Base-by-base conservation (phyloP, 2,888 invertebrate genomes). In the Caenorhabditis doughertyi region DNA sequence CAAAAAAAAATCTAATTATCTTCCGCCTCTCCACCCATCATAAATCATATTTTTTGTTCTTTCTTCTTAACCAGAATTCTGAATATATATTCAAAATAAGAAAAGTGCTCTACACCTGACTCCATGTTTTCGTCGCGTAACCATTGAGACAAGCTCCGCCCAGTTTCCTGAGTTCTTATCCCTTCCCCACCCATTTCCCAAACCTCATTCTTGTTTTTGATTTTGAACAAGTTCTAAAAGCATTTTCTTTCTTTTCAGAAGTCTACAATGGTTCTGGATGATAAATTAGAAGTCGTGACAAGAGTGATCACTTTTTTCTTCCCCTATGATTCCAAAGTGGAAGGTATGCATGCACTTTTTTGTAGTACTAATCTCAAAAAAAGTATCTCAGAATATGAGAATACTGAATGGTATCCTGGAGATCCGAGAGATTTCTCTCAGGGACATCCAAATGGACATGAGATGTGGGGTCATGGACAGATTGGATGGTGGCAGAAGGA, bases 251-350 rank as follows among this genome's bases (percentile, higher is more conserved):
- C 13, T 35, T 21, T 35, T 27, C 32, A 9, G 49, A n/a, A 32
- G 29, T 21, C 9, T 23, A 23, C 21, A 18, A 56, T 49, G 49
- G 39, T 71, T 29, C 35, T 72, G 9, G 62, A 55, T n/a, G 73
- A 73, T 21, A 73, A 73, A 18, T 39, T 73, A 21, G 68, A 76
- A 39, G 51, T 82, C 21, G 72, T 82, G n/a, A 56, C 82, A 3
- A 60, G 62, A n/a, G 79, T 82, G 11, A 82, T 82, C 42, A 76
- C 74, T 2, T 82, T 82, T 42, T 82, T 82, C 51, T 82, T 82
- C 16, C 82, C 82, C 25, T 82, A 82, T 49, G 82, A 79, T 29
- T 39, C 62, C 2, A 82, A 82, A 29, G 58, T 73, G 9, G 68
- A 79, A 51, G 82, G 82, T 82, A 25, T n/a, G n/a, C n/a, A n/a